Percentiles rank a stretch among this genome's conserved stretches.
phyloP scores from a whole-genome alignment of 2,888 invertebrate species.

The Xanthia icteritia region DNA sequence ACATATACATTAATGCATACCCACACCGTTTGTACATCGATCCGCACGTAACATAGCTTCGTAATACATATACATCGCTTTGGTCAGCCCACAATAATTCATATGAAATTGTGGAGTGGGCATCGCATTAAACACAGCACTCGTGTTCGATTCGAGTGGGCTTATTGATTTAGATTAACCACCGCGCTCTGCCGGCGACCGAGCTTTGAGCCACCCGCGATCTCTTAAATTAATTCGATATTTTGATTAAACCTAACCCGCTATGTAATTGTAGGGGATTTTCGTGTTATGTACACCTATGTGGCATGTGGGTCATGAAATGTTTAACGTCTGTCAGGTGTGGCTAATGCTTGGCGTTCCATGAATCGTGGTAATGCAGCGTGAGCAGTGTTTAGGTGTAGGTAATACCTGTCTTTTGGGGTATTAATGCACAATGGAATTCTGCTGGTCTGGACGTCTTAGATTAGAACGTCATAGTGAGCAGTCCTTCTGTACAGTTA shows the following conservation, averaged over 20 bases:
- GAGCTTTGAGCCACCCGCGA: slow-evolving; percentile 46
- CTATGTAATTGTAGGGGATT: slow-evolving; percentile 24
- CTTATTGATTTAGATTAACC: slow-evolving; percentile 75
- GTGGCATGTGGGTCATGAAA: neutral
- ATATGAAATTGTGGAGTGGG: slow-evolving; percentile 26
- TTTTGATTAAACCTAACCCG: slow-evolving; percentile 48
- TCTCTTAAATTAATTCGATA: slow-evolving; percentile 52
- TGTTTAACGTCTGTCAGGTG: slow-evolving; percentile 12
- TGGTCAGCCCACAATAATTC: slow-evolving; percentile 47
- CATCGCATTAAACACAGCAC: slow-evolving; percentile 57
- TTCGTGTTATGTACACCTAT: neutral
- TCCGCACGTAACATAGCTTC: neutral
- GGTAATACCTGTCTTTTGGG: neutral
- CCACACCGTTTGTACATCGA: neutral
- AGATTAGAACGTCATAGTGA: no score
- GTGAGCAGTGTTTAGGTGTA: neutral
- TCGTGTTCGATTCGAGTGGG: slow-evolving; percentile 50
- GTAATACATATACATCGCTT: slow-evolving; percentile 26
- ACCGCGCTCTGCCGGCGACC: slow-evolving; percentile 55
- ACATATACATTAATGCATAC: neutral
- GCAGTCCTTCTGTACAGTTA: neutral
- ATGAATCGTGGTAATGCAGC: neutral
- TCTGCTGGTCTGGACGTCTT: neutral
- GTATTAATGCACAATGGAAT: no score
- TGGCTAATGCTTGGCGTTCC: neutral